Evolutionary conservation across 1,140 invertebrate genomes (phyloP).

Genomic region (Zaprionus vittiger): DNA sequence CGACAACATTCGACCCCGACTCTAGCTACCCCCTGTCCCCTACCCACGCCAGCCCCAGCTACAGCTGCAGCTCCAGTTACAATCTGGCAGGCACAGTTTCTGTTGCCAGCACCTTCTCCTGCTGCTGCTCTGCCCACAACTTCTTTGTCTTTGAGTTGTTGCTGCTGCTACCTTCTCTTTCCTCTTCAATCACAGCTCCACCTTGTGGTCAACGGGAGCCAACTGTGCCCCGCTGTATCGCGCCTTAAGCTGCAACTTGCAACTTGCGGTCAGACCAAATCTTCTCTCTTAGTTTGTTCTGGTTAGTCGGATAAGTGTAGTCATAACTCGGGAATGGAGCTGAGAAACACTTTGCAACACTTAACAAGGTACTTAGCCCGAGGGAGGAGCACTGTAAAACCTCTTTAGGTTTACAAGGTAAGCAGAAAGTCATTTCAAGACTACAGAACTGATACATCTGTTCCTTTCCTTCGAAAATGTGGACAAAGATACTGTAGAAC

Average conservation of each 20-base stretch:
- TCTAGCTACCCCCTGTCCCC: background rate
- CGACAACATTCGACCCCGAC: slow-evolving; percentile 32
- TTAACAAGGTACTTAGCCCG: too few relatives aligned
- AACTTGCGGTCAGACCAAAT: background rate
- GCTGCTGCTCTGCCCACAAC: background rate
- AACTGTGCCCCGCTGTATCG: background rate
- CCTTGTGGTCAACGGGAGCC: background rate
- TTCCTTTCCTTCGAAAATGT: too few relatives aligned
- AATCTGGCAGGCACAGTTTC: background rate
- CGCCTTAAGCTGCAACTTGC: slow-evolving; percentile 9
- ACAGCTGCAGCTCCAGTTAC: background rate
- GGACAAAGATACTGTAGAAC: too few relatives aligned
- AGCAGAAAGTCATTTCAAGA: too few relatives aligned
- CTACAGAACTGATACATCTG: too few relatives aligned
- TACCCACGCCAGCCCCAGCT: too few relatives aligned
- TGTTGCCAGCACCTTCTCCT: background rate
- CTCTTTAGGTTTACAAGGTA: too few relatives aligned
- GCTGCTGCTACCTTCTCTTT: background rate
- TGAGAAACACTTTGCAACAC: too few relatives aligned
- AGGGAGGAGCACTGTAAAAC: too few relatives aligned
- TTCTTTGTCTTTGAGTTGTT: background rate
- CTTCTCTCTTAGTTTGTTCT: background rate
- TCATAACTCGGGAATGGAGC: background rate
- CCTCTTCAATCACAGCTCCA: background rate
- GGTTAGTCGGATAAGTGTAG: background rate